These are phyloP conservation scores for Argyrosomus regius DNA, from an alignment of 2,797 vertebrate species.

Conservation along the genomic window DNA sequence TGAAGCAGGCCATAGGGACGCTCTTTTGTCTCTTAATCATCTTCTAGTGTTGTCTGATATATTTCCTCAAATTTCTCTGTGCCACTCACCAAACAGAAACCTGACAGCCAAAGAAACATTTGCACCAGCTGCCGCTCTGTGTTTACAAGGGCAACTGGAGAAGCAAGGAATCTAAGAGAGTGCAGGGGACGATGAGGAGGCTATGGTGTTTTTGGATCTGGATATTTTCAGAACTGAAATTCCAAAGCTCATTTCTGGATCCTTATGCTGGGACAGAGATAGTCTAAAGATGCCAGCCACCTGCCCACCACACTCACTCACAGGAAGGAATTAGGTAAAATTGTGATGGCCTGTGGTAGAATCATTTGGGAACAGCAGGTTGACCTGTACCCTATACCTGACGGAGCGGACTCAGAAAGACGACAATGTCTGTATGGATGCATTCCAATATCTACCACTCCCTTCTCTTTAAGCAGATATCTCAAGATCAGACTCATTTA, in stretches of 20 bases:
- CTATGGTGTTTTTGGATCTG: slow-evolving; percentile 38
- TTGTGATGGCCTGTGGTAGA: no score
- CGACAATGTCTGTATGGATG: no score
- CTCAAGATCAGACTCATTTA: no score
- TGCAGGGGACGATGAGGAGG: slow-evolving; percentile 50
- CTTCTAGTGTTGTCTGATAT: slow-evolving; percentile 1
- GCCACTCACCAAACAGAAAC: slow-evolving; percentile 48
- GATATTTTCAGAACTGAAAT: slow-evolving; percentile 80
- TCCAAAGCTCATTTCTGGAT: slow-evolving; percentile 78
- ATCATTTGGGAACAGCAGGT: no score
- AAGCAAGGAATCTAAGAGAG: slow-evolving; percentile 68
- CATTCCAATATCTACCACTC: no score
- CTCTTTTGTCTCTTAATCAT: slow-evolving; percentile 6
- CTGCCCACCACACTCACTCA: slow-evolving; percentile 24
- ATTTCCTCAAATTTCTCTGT: slow-evolving; percentile 41
- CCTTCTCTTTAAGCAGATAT: no score
- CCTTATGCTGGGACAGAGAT: slow-evolving; percentile 49
- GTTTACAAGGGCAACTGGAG: slow-evolving; percentile 73
- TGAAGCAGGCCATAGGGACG: neutral
- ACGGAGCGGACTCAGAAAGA: no score
- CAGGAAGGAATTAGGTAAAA: no score
- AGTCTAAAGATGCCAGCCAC: slow-evolving; percentile 63
- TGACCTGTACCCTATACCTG: no score
- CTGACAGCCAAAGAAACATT: slow-evolving; percentile 57
- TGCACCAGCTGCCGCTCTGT: slow-evolving; percentile 55